Conservation (phyloP, 2,888 invertebrate genomes). For the Germaria angustata region DNA sequence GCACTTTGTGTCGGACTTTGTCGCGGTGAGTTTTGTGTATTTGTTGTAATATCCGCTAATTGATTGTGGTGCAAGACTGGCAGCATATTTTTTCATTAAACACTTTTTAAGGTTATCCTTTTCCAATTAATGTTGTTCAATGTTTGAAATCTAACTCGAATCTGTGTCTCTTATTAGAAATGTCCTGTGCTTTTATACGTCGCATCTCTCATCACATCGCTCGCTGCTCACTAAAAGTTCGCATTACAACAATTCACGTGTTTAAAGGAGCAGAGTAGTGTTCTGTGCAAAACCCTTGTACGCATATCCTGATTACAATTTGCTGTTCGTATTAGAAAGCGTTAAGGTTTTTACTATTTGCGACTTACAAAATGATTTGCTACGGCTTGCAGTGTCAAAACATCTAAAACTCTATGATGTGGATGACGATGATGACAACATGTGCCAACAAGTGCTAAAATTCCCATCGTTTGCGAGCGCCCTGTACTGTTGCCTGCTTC, state of each 20-base stretch:
- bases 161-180: constrained; percentile 77
- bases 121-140: constrained; percentile 62
- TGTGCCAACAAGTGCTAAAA: constrained; percentile 79
- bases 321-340: constrained; percentile 67
- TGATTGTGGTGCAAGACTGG: constrained; percentile 72
- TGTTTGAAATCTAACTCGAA: constrained; percentile 74
- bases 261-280: constrained; percentile 54
- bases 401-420: constrained; percentile 67
- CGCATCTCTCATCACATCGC: constrained; percentile 4
- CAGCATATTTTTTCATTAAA: constrained; percentile 68
- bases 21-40: constrained; percentile 57
- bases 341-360: constrained; percentile 63
- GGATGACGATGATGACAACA: constrained; percentile 60
- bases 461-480: constrained; percentile 77
- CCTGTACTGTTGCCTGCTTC: constrained; percentile 48
- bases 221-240: constrained; percentile 28
- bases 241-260: constrained; percentile 67
- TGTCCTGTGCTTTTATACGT: constrained; percentile 75
- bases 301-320: constrained; percentile 57
- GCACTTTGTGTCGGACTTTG: constrained; percentile 62
- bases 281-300: constrained; percentile 70
- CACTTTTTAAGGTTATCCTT: background rate
- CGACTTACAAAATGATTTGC: constrained; percentile 72
- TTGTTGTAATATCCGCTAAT: constrained; percentile 69
- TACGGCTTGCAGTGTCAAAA: constrained; percentile 78